Conservation (phyloP, 2,113 vertebrate species). For the Picathartes gymnocephalus region DNA sequence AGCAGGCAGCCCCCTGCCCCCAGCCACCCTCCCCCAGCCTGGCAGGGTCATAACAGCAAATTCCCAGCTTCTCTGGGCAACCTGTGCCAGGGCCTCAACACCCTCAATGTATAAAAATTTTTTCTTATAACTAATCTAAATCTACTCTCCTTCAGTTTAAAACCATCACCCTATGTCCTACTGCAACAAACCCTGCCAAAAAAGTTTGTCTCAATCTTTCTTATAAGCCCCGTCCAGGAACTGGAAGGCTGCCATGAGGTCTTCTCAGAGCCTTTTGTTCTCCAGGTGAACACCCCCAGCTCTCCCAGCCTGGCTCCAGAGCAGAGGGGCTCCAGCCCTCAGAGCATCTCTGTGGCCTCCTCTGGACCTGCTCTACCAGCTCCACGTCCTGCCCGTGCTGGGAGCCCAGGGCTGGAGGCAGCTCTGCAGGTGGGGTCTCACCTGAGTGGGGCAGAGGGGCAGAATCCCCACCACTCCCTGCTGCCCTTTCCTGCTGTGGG, state of each 20-base stretch:
- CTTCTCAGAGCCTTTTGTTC: background rate
- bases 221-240: background rate
- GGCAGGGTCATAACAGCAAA: background rate
- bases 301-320: background rate
- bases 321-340: background rate
- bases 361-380: background rate
- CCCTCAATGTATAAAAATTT: no score
- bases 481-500: background rate
- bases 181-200: background rate
- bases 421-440: background rate
- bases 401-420: background rate
- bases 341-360: background rate
- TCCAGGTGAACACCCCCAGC: background rate
- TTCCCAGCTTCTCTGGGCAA: background rate
- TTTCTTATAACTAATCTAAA: background rate
- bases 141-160: background rate
- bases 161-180: background rate
- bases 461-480: background rate
- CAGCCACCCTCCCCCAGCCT: background rate
- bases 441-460: background rate
- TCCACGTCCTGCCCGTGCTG: background rate
- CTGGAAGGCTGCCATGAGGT: fast-evolving
- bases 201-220: background rate
- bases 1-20: background rate
- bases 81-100: background rate